Base-by-base conservation (phyloP, 2,797 vertebrate genomes). In the Benthosema pterotum region DNA sequence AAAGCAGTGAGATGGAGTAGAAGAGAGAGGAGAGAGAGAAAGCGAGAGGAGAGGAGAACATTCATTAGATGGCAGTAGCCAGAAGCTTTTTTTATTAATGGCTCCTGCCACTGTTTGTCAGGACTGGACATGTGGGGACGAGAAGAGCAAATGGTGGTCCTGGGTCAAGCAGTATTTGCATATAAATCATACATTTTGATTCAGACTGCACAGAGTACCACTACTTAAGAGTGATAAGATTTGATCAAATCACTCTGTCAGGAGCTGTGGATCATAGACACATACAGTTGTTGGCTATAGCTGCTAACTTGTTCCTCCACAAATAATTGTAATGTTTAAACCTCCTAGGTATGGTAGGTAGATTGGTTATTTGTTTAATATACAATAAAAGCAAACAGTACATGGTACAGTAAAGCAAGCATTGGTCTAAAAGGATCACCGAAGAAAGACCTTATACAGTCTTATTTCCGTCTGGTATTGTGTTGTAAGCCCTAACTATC, bases 1-100 rank as follows among this genome's bases (percentile, higher is more conserved):
- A 75, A 90, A 60, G 79, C 90, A 93, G 57, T 93, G 80, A 93
- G 76, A 65, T 19, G 75, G 55, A 52, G 49, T 61, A 1, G 53
- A 55, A 25, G 11, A 42, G 22, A 38, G 61, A 57, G 55, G 46
- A 61, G 54, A 42, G 71, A 50, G 70, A 61, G 28, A 58, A 51
- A 58, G 38, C 5, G 43, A 47, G 46, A 19, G 46, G 48, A 57
- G 18, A 56, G 57, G 57, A 56, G 43, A 60, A 59, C 65, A 38
- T 38, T 38, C 7, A 38, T 22, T 57, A 74, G 72, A 79, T 56
- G 62, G 69, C 16, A 1, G 52, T 66, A 16, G 57, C 65, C 62
- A 53, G 65, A 75, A 59, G 69, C 69, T 53, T 66, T 75, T 54
- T 59, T 63, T 48, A 63, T 54, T 55, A 52, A 77, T 61, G 49